These are phyloP conservation scores for Eledone cirrhosa DNA, from an alignment of 2,888 invertebrate species.

Conservation along the genomic window DNA sequence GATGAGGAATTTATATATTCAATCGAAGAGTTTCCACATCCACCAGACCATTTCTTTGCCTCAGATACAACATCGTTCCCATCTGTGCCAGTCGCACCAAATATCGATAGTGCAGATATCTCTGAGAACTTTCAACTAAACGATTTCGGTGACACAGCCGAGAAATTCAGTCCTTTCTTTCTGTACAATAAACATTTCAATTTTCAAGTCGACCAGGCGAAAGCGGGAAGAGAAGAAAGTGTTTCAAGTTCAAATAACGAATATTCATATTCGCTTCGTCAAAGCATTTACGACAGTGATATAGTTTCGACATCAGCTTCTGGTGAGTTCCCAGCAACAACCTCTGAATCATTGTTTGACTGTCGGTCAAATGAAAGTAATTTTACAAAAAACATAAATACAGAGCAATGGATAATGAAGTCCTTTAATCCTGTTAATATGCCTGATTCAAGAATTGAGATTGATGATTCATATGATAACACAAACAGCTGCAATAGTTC, in stretches of 20 bases:
- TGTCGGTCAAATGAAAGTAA: no score
- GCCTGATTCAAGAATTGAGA: no score
- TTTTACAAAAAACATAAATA: no score
- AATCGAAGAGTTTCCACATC: conserved; percentile 11
- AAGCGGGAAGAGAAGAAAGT: not conserved
- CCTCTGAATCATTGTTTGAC: no score
- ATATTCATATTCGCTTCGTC: not conserved
- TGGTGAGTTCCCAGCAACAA: not conserved
- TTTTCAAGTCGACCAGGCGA: not conserved
- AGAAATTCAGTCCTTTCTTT: not conserved
- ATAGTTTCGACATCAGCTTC: not conserved
- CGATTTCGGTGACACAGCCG: not conserved
- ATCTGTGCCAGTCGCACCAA: not conserved
- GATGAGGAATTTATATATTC: not conserved
- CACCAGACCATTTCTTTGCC: not conserved
- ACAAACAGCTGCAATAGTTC: no score
- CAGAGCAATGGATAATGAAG: no score
- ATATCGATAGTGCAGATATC: not conserved
- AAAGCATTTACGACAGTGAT: not conserved
- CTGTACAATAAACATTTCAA: not conserved
- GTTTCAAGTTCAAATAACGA: not conserved
- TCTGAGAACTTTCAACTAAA: not conserved
- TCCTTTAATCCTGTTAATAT: no score
- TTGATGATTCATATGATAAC: no score
- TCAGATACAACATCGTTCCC: not conserved